phyloP scores from a whole-genome alignment of 2,888 invertebrate species.

The Synanthedon myopaeformis region DNA sequence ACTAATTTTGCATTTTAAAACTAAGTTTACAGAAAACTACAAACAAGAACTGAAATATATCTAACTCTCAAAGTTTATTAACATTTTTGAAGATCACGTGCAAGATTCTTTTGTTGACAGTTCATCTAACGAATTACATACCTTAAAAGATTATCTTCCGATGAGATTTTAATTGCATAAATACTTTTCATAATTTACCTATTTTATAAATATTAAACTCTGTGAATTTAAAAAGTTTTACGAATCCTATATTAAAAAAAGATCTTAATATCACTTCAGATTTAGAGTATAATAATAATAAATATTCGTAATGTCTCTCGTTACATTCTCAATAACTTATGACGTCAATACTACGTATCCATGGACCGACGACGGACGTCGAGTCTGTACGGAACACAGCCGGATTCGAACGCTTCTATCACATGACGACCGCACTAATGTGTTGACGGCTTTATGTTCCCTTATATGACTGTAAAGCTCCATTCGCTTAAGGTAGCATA shows the following conservation, averaged over 20 bases:
- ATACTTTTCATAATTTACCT: too few relatives aligned
- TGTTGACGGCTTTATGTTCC: neutral
- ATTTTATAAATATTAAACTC: neutral
- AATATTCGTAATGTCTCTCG: conserved; percentile 7
- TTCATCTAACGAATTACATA: too few relatives aligned
- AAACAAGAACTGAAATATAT: too few relatives aligned
- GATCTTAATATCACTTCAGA: conserved; percentile 54
- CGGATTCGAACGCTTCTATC: neutral
- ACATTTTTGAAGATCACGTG: too few relatives aligned
- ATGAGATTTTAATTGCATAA: too few relatives aligned
- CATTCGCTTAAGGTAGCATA: neutral
- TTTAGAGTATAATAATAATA: conserved; percentile 22
- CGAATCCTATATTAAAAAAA: conserved; percentile 18
- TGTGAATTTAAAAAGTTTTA: neutral
- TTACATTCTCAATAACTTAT: conserved; percentile 1
- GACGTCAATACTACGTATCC: too few relatives aligned
- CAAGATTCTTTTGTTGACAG: too few relatives aligned
- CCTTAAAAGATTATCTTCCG: too few relatives aligned
- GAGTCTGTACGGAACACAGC: neutral
- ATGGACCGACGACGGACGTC: neutral
- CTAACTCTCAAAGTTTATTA: too few relatives aligned
- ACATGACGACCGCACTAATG: neutral
- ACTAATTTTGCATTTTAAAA: too few relatives aligned
- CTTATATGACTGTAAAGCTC: neutral
- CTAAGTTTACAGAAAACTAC: too few relatives aligned